Base-by-base conservation (phyloP, 2,797 vertebrate species). In the Gambelia wislizenii region DNA sequence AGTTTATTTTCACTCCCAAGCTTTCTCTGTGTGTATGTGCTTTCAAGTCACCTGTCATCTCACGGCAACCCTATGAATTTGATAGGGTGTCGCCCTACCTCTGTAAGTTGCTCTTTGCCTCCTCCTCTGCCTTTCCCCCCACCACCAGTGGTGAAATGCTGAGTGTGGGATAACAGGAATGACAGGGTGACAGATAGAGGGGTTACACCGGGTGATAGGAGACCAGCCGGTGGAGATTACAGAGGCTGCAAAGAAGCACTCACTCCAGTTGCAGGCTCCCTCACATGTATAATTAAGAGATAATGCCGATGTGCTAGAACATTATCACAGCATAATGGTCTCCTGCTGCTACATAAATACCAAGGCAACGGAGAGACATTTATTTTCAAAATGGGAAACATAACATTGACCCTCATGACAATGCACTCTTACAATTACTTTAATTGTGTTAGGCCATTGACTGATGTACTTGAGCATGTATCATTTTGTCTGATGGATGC, bases 241-340 rank as follows among this genome's bases (percentile, higher is more conserved):
- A 8, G 59, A 49, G 52, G 52, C 67, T 44, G 67, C 67, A 27
- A 82, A 49, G 39, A 59, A 70, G 52, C 30, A 7, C 36, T 74
- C 52, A 6, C 67, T 44, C 79, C n/a, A 10, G 52, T 13, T 90
- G 86, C 84, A 88, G 78, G 91, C 86, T 89, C 83, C 80, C 91
- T 89, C 94, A 91, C 0, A 1, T 52, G 89, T 79, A 67, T 92
- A 95, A 89, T 94, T 93, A 93, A 79, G 89, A 91, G 95, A 94
- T 92, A 94, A 93, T 0, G 0, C 85, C 86, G 1, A 78, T 0
- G 54, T 92, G 92, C 91, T 75, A 80, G 89, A 92, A n/a, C 22
- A 2, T 93, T 93, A 95, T 91, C 92, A 88, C 86, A 89, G 90
- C 85, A 44, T 94, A 94, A 94, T 94, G 83, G 77, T 79, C 90